These are phyloP conservation scores for Galleria mellonella DNA, from an alignment of 1,140 invertebrate species.

Conservation along the genomic window DNA sequence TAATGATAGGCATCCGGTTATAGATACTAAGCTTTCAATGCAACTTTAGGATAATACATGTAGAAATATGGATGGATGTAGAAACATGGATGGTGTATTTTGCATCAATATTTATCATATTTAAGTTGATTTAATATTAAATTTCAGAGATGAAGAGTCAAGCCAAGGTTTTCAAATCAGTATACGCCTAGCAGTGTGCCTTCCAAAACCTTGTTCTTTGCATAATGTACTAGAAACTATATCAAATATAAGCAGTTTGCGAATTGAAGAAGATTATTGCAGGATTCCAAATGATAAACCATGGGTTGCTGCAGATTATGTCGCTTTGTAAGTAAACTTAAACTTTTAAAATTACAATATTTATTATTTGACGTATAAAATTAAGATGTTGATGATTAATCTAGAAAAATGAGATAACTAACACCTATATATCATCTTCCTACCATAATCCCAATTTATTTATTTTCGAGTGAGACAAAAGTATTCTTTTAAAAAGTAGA, in stretches of 20 bases:
- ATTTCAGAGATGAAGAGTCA: constrained; percentile 1
- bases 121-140: too few relatives aligned
- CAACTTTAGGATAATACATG: too few relatives aligned
- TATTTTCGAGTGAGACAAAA: too few relatives aligned
- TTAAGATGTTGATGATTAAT: not conserved
- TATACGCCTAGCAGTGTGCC: constrained; percentile 18
- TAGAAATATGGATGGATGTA: too few relatives aligned
- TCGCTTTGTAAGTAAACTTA: constrained; percentile 26
- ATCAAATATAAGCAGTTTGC: not conserved
- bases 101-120: too few relatives aligned
- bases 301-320: constrained; percentile 22
- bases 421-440: not conserved
- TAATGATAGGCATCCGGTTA: too few relatives aligned
- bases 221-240: constrained; percentile 8
- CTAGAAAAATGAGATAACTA: not conserved
- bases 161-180: not conserved
- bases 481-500: too few relatives aligned
- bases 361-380: not conserved
- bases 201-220: constrained; percentile 25
- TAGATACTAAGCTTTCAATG: too few relatives aligned
- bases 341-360: not conserved
- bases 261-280: constrained; percentile 1
- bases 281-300: constrained; percentile 25
- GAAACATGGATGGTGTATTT: too few relatives aligned
- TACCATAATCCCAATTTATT: not conserved